phyloP scores from a whole-genome alignment of 2,888 invertebrate species.

The Camptogramma bilineatum region DNA sequence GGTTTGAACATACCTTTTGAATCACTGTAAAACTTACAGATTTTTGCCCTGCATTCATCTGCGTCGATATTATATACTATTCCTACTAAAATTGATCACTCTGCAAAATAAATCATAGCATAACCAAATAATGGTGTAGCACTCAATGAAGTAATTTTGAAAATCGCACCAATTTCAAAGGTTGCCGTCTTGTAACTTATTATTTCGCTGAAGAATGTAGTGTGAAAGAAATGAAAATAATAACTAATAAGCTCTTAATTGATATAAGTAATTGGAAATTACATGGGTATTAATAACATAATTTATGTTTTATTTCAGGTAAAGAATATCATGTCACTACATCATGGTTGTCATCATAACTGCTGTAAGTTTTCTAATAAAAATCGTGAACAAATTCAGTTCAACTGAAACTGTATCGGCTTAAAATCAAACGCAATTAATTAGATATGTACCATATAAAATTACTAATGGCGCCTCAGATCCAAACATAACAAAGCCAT shows the following conservation, averaged over 20 bases:
- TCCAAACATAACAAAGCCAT: conserved; percentile 80
- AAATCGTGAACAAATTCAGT: neutral
- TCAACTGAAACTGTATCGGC: conserved; percentile 35
- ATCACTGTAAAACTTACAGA: neutral
- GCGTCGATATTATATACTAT: too few species aligned
- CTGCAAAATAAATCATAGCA: too few species aligned
- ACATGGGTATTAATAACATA: neutral
- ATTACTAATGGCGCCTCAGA: conserved; percentile 82
- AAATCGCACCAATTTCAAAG: too few species aligned
- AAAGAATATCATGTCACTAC: conserved; percentile 5
- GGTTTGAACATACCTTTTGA: conserved; percentile 10
- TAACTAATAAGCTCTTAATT: too few species aligned
- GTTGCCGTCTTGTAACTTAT: too few species aligned
- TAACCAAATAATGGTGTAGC: too few species aligned
- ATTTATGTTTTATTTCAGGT: conserved; percentile 39
- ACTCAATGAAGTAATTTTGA: too few species aligned
- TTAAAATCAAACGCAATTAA: conserved; percentile 50
- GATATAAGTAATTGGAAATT: too few species aligned
- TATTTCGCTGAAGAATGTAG: too few species aligned
- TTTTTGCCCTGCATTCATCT: neutral
- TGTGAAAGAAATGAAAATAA: too few species aligned
- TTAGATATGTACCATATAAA: conserved; percentile 57
- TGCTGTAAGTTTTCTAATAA: neutral
- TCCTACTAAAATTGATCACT: too few species aligned
- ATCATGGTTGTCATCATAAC: neutral